These are phyloP conservation scores for Nomada hirtipes DNA, from an alignment of 2,888 invertebrate species.

Conservation along the genomic window DNA sequence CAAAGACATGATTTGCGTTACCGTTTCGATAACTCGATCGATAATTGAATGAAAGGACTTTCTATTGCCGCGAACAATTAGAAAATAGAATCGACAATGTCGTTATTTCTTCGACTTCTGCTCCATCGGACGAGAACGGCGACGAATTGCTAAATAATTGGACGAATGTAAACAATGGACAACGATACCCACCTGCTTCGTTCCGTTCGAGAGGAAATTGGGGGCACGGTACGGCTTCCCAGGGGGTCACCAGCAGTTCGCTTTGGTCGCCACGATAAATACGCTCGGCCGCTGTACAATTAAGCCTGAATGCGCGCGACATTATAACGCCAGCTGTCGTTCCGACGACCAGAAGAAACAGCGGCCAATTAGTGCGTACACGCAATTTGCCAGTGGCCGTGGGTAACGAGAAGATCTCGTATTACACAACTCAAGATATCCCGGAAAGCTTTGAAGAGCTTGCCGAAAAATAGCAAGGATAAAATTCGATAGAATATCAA, in stretches of 20 bases:
- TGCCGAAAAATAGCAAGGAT: no score
- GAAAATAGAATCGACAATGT: no score
- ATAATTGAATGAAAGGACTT: no score
- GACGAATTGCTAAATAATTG: conserved; percentile 4
- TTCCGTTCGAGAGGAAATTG: conserved; percentile 7
- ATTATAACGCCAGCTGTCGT: neutral
- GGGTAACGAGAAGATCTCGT: neutral
- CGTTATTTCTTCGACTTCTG: no score
- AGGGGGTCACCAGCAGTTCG: conserved; percentile 7
- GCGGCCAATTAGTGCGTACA: neutral
- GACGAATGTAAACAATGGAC: conserved; percentile 12
- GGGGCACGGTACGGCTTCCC: conserved; percentile 18
- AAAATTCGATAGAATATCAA: no score
- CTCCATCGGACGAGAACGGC: neutral
- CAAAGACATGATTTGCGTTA: no score
- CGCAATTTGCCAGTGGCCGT: neutral
- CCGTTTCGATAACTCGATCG: no score
- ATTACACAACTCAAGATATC: no score
- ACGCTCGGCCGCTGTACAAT: conserved; percentile 25
- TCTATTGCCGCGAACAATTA: no score
- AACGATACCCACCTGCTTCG: conserved; percentile 19
- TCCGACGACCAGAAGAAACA: neutral
- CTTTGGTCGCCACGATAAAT: conserved; percentile 17
- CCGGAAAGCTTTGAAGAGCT: no score
- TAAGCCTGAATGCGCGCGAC: neutral